phyloP scores from a whole-genome alignment of 2,797 vertebrate genomes.

The Eulemur coronatus region DNA sequence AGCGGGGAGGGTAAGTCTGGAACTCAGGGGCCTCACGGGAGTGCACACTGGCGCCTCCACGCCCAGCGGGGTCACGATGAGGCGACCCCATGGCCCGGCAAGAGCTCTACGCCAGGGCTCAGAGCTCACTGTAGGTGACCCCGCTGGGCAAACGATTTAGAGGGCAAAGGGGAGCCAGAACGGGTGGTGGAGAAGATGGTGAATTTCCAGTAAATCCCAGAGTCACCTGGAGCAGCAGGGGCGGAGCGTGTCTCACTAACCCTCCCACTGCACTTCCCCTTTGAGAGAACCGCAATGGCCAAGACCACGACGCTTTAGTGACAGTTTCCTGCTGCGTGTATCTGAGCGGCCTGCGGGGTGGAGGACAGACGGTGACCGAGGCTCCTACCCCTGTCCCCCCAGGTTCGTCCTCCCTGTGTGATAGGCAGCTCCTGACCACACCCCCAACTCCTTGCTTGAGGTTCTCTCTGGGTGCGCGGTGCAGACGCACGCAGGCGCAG shows the following conservation, averaged over 20 bases:
- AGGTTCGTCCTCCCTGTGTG: too few relatives aligned
- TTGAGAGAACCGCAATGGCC: too few relatives aligned
- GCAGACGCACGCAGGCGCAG: fast-evolving
- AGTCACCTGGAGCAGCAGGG: too few relatives aligned
- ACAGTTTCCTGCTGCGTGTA: too few relatives aligned
- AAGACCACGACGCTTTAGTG: too few relatives aligned
- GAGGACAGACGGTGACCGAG: too few relatives aligned
- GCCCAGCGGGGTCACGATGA: not conserved
- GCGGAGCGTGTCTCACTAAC: too few relatives aligned
- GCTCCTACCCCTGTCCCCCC: too few relatives aligned
- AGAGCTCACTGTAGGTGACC: not conserved
- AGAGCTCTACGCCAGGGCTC: not conserved
- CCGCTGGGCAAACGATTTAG: not conserved
- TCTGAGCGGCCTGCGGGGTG: too few relatives aligned
- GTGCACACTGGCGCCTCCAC: not conserved
- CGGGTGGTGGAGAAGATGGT: too few relatives aligned
- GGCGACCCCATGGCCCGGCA: not conserved
- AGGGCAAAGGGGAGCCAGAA: not conserved
- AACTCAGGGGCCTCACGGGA: not conserved
- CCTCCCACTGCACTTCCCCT: too few relatives aligned
- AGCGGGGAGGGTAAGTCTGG: not conserved
- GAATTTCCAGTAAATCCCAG: too few relatives aligned
- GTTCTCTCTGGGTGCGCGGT: not conserved
- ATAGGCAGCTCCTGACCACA: not conserved
- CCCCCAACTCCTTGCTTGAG: not conserved